Conservation (phyloP, 1,140 invertebrate species). For the Drosophila cardini region DNA sequence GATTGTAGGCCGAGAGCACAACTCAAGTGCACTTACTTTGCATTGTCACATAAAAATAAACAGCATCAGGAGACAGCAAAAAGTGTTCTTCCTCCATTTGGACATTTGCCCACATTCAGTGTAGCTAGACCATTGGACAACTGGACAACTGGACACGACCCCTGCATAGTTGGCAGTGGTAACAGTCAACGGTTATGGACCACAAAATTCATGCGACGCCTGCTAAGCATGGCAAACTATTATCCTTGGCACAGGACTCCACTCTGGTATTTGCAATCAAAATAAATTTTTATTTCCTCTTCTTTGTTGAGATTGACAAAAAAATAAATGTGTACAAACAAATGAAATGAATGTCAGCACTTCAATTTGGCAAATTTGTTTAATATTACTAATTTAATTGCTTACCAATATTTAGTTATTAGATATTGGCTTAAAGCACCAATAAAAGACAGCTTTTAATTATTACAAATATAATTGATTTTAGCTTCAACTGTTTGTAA, state of each 20-base stretch:
- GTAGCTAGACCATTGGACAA: conserved; percentile 10
- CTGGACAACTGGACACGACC: conserved; percentile 30
- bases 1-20: conserved; percentile 52
- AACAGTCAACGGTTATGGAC: conserved; percentile 56
- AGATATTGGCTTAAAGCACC: neutral
- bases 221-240: neutral
- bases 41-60: conserved; percentile 82
- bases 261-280: conserved; percentile 60
- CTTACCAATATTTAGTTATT: conserved; percentile 5
- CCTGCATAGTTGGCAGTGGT: conserved; percentile 23
- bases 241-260: conserved; percentile 41
- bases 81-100: conserved; percentile 38
- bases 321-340: conserved; percentile 19
- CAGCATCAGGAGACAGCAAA: conserved; percentile 32
- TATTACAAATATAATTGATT: no score
- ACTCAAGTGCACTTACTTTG: conserved; percentile 80
- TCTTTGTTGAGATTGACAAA: conserved; percentile 52
- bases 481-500: no score
- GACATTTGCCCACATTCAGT: conserved; percentile 58
- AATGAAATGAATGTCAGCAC: conserved; percentile 19
- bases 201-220: conserved; percentile 42
- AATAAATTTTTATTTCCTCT: conserved; percentile 73
- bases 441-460: no score
- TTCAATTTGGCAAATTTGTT: conserved; percentile 25
- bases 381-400: conserved; percentile 9